phyloP scores from a whole-genome alignment of 2,797 vertebrate genomes.

The Kryptopterus vitreolus region DNA sequence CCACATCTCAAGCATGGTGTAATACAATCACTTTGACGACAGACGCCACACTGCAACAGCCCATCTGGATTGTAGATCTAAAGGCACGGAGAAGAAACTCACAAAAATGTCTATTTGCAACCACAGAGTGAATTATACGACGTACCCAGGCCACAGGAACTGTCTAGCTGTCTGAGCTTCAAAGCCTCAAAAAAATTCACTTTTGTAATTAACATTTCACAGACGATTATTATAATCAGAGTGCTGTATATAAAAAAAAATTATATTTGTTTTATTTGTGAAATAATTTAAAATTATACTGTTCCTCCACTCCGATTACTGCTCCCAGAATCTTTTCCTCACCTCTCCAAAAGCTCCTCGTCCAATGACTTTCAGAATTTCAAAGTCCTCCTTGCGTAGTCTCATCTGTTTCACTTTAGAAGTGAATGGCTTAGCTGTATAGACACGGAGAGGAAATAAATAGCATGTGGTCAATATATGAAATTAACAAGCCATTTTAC shows the following conservation, averaged over 20 bases:
- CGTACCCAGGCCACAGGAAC: neutral
- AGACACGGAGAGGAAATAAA: conserved; percentile 66
- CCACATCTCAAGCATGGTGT: conserved; percentile 22
- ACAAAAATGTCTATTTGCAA: neutral
- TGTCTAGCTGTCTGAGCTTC: neutral
- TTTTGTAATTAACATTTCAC: neutral
- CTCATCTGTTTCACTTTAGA: conserved; percentile 86
- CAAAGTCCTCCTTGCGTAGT: conserved; percentile 87
- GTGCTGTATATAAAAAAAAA: neutral
- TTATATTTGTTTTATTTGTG: neutral
- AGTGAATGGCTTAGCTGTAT: conserved; percentile 81
- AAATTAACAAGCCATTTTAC: conserved; percentile 11
- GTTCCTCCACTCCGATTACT: too few species aligned
- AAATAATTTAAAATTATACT: neutral
- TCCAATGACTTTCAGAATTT: conserved; percentile 87
- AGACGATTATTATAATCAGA: neutral
- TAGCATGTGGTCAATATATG: conserved; percentile 19
- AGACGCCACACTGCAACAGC: neutral
- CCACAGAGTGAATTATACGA: neutral
- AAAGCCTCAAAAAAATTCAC: neutral
- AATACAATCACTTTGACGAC: conserved; percentile 12
- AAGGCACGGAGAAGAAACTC: conserved; percentile 13
- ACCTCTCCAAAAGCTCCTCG: conserved; percentile 89
- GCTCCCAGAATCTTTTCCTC: conserved; percentile 47
- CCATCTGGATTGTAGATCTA: conserved; percentile 4